Conservation (phyloP, 2,888 invertebrate genomes). For the Drosophila paucipuncta region DNA sequence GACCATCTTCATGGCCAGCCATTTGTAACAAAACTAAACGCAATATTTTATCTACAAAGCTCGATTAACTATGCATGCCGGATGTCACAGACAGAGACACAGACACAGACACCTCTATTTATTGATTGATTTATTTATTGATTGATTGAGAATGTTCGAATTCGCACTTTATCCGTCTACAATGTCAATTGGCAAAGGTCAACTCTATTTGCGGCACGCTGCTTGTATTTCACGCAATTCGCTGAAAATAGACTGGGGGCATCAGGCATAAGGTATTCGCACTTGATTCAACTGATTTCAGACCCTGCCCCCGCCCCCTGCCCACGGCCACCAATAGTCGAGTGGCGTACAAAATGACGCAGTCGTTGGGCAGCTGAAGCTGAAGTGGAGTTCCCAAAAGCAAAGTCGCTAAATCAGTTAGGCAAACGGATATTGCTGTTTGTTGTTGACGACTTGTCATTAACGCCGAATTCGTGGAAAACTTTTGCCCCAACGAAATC, state of each 20-base stretch:
- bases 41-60: neutral
- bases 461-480: conserved; percentile 58
- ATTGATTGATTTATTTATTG: too few relatives aligned
- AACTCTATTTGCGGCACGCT: conserved; percentile 40
- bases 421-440: conserved; percentile 63
- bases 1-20: neutral
- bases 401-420: conserved; percentile 38
- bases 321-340: neutral
- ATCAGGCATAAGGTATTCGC: conserved; percentile 9
- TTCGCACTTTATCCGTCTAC: conserved; percentile 42
- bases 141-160: conserved; percentile 38
- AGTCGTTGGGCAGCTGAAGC: neutral
- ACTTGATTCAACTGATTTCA: conserved; percentile 4
- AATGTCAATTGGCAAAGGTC: conserved; percentile 38
- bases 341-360: conserved; percentile 2
- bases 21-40: neutral
- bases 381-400: conserved; percentile 28
- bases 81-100: conserved; percentile 22
- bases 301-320: neutral
- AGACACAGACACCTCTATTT: neutral
- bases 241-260: conserved; percentile 42
- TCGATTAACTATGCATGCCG: conserved; percentile 5
- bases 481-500: conserved; percentile 27
- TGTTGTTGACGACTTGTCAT: conserved; percentile 66
- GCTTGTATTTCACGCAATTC: conserved; percentile 20